Base-by-base conservation (phyloP, 1,140 invertebrate species). In the Zaprionus inermis region DNA sequence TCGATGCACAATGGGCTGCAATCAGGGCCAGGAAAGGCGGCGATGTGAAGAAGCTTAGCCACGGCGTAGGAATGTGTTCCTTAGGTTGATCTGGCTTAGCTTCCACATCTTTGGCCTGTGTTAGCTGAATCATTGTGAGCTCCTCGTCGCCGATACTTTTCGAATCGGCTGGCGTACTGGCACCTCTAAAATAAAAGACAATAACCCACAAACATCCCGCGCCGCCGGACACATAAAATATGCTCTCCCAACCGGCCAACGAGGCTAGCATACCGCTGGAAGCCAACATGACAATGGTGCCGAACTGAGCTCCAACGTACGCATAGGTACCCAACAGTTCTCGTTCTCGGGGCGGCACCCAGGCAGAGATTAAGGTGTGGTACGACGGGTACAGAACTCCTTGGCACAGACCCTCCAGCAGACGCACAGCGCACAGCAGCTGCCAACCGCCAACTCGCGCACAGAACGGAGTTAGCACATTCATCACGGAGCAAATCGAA, bases 21-120 rank as follows among this genome's bases (percentile, higher is more conserved):
- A 97, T 94, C 11, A 98, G 93, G 0, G 97, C 96, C 95, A 96
- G 97, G 74, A 99, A 95, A 1, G 98, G 96, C 3, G 95, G 65
- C 2, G 96, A 97, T 0, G 94, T 96, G 0, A 96, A 93, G 98
- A 97, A 49, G 93, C 91, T 64, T 89, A 93, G 96, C 97, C 98
- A 30, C 96, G 97, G 71, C 41, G 82, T 72, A 3, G 76, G 59
- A 41, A 80, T 4, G 5, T 72, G 49, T 92, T 81, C 28, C 36
- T 57, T 34, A 6, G 63, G 49, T 49, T 57, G 24, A 20, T 77
- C 61, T 7, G 41, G n/a, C 20, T 69, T 74, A 1, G 18, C 61
- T 30, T 20, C 20, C 36, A 59, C 22, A 63, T 90, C 67, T 4
- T 36, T 46, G 20, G 55, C 80, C 6, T 76, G 71, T 0, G 78